These are phyloP conservation scores for Scelioninae gen. 1 DNA, from an alignment of 2,888 invertebrate species.

Conservation along the genomic window DNA sequence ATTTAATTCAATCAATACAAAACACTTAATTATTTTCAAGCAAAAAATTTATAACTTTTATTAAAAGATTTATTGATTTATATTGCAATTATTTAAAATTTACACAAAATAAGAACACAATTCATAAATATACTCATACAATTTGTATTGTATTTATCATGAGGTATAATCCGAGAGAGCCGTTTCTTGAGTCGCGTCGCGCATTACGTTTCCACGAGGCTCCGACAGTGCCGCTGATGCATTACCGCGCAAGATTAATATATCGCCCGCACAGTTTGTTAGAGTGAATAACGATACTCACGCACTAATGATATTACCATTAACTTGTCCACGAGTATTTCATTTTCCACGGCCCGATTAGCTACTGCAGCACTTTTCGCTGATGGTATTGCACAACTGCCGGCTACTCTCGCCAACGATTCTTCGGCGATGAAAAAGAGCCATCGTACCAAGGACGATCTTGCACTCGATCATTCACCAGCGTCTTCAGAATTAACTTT, in stretches of 20 bases:
- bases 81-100: no score
- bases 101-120: no score
- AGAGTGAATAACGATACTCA: constrained; percentile 79
- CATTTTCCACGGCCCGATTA: constrained; percentile 72
- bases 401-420: not conserved
- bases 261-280: constrained; percentile 80
- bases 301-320: constrained; percentile 81
- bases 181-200: constrained; percentile 38
- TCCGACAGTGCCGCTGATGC: constrained; percentile 75
- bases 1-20: no score
- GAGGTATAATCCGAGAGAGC: constrained; percentile 20
- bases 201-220: constrained; percentile 45
- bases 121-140: no score
- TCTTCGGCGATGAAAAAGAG: constrained; percentile 29
- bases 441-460: constrained; percentile 30
- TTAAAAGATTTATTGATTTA: no score
- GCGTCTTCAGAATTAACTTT: constrained; percentile 22
- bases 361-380: constrained; percentile 20
- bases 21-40: no score
- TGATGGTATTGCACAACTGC: constrained; percentile 9
- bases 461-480: constrained; percentile 32
- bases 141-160: no score
- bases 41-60: no score
- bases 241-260: constrained; percentile 82
- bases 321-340: constrained; percentile 80